phyloP scores from a whole-genome alignment of 1,140 invertebrate species.

The Pogonus chalceus region DNA sequence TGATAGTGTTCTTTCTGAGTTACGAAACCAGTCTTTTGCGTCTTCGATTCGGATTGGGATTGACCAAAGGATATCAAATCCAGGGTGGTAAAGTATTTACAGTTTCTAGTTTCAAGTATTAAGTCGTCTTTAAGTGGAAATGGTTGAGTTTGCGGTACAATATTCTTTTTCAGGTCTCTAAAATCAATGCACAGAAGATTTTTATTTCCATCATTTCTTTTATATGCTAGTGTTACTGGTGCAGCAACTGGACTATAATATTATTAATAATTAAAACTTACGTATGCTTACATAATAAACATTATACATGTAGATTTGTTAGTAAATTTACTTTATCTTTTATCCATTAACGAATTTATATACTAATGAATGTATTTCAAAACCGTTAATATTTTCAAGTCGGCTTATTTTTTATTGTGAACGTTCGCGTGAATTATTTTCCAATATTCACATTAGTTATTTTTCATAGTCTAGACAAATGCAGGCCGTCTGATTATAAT shows the following conservation, averaged over 20 bases:
- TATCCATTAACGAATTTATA: no score
- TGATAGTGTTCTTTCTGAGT: slow-evolving; percentile 31
- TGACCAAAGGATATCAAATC: slow-evolving; percentile 36
- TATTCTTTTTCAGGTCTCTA: slow-evolving; percentile 30
- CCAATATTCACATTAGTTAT: no score
- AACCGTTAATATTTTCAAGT: no score
- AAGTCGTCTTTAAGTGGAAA: slow-evolving; percentile 32
- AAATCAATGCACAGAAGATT: slow-evolving; percentile 31
- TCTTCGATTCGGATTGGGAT: slow-evolving; percentile 28
- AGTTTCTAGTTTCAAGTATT: slow-evolving; percentile 26
- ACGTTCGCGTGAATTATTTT: no score
- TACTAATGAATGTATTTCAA: no score
- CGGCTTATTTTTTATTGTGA: no score
- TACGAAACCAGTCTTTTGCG: slow-evolving; percentile 33
- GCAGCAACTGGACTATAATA: slow-evolving; percentile 31
- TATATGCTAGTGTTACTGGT: slow-evolving; percentile 30
- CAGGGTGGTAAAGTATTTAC: slow-evolving; percentile 28
- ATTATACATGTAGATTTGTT: no score
- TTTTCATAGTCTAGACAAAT: no score
- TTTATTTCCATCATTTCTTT: slow-evolving; percentile 30
- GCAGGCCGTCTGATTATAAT: no score
- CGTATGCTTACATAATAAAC: no score
- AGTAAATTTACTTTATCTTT: no score
- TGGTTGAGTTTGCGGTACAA: slow-evolving; percentile 31
- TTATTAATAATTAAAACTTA: no score